Percentiles rank a stretch among this genome's conserved stretches.
phyloP scores from a whole-genome alignment of 2,113 vertebrate species.

The Aythya baeri region DNA sequence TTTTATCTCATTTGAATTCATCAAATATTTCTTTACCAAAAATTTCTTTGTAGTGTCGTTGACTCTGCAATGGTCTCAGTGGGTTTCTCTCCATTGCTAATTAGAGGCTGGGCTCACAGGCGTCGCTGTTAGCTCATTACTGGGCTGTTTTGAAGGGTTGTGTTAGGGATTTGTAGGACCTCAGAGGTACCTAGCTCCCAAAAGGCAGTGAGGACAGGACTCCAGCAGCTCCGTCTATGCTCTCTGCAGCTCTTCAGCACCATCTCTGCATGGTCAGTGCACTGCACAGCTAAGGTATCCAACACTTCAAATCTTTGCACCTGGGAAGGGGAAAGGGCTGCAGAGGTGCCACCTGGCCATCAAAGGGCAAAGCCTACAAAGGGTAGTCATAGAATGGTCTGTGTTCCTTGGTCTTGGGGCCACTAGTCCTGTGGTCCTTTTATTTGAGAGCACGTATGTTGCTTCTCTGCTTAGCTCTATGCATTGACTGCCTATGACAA shows the following conservation, averaged over 20 bases:
- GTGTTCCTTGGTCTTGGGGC: too few relatives aligned
- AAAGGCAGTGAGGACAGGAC: rapidly evolving
- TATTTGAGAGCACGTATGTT: too few relatives aligned
- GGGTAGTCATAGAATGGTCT: neutral
- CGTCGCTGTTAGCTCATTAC: neutral
- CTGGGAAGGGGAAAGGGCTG: neutral
- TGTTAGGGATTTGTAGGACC: neutral
- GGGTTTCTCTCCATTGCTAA: neutral
- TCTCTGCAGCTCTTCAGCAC: neutral
- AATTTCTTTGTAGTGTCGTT: neutral
- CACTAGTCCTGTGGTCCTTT: too few relatives aligned
- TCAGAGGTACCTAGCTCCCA: neutral
- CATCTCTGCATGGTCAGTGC: rapidly evolving
- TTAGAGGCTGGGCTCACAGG: neutral
- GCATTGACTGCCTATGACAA: too few relatives aligned
- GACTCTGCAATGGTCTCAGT: neutral
- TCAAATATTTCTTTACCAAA: neutral
- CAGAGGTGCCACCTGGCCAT: neutral
- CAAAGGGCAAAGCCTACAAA: neutral
- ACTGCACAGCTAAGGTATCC: rapidly evolving
- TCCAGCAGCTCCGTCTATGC: neutral
- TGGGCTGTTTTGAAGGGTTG: neutral
- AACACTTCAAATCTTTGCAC: neutral
- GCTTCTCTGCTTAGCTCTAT: too few relatives aligned
- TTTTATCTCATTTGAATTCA: neutral